A percentile compares a stretch with the other conserved stretches of the same genome.
Evolutionary conservation across 2,888 invertebrate species (phyloP).

Genomic region (Amphipyra tragopoginis): DNA sequence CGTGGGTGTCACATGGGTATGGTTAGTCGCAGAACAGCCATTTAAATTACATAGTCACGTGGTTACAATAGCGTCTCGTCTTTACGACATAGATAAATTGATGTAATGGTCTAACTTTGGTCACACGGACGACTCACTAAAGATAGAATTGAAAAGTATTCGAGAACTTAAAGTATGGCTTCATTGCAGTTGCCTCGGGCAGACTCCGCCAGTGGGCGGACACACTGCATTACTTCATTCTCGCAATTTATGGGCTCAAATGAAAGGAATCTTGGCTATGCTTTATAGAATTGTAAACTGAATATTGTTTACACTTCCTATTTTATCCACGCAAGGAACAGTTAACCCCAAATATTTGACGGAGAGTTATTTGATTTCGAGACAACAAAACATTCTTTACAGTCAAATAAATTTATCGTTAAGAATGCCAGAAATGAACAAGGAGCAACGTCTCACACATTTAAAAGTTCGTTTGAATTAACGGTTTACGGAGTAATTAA

Average conservation of each 20-base stretch:
- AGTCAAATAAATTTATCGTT: conserved; percentile 26
- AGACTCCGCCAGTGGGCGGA: conserved; percentile 72
- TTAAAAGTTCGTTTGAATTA: conserved; percentile 54
- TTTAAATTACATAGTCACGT: conserved; percentile 46
- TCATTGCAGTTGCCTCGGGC: conserved; percentile 64
- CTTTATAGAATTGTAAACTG: conserved; percentile 46
- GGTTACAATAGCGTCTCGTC: conserved; percentile 46
- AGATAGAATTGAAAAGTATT: conserved; percentile 57
- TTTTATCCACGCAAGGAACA: conserved; percentile 7
- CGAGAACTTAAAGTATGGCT: conserved; percentile 50
- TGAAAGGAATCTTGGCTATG: conserved; percentile 56
- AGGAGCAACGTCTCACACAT: conserved; percentile 25
- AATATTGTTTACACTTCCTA: conserved; percentile 41
- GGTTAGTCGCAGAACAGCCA: conserved; percentile 20
- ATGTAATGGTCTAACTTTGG: conserved; percentile 43
- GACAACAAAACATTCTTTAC: conserved; percentile 27
- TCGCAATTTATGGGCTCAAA: conserved; percentile 72
- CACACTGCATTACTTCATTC: conserved; percentile 75
- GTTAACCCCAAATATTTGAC: conserved; percentile 15
- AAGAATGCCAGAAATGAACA: conserved; percentile 29
- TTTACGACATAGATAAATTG: conserved; percentile 52
- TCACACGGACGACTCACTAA: conserved; percentile 41
- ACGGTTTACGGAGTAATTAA: conserved; percentile 56
- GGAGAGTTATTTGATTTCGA: conserved; percentile 16
- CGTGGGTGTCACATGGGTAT: conserved; percentile 62